Percentiles rank a stretch among this genome's conserved stretches.
These are phyloP conservation scores for Pemphigus obesinymphae DNA, from an alignment of 1,140 invertebrate genomes.

Conservation along the genomic window DNA sequence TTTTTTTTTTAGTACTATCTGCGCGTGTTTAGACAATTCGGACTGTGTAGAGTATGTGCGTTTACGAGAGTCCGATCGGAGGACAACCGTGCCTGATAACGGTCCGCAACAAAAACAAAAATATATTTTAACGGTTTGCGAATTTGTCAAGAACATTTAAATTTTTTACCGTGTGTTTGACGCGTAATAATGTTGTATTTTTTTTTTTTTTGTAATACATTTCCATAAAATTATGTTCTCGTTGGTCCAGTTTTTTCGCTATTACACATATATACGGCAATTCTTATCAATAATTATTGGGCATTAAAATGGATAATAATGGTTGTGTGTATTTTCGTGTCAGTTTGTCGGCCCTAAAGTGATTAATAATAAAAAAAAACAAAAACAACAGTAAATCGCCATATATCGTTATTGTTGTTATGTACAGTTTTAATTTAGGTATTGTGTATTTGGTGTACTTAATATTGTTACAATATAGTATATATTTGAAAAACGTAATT, in stretches of 20 bases:
- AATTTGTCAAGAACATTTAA: not conserved
- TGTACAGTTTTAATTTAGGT: not conserved
- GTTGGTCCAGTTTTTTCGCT: not conserved
- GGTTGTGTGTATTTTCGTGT: no score
- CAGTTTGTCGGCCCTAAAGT: not conserved
- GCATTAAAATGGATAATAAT: not conserved
- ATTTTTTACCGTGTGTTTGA: not conserved
- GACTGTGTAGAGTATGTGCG: not conserved
- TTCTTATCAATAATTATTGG: not conserved
- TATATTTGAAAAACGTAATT: not conserved
- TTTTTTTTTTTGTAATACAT: not conserved
- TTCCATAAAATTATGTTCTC: not conserved
- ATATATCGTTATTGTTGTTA: not conserved
- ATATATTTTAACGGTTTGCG: not conserved
- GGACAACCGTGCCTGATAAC: constrained; percentile 19
- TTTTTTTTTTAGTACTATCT: not conserved
- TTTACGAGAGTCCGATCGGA: constrained; percentile 7
- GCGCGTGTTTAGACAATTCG: not conserved
- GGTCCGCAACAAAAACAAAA: not conserved
- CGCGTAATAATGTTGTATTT: not conserved
- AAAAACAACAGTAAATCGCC: not conserved
- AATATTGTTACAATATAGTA: not conserved
- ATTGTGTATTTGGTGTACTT: not conserved
- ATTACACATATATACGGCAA: no score
- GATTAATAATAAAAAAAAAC: no score